Conservation (phyloP, 2,888 invertebrate species). For the Digitonthophagus gazella region DNA sequence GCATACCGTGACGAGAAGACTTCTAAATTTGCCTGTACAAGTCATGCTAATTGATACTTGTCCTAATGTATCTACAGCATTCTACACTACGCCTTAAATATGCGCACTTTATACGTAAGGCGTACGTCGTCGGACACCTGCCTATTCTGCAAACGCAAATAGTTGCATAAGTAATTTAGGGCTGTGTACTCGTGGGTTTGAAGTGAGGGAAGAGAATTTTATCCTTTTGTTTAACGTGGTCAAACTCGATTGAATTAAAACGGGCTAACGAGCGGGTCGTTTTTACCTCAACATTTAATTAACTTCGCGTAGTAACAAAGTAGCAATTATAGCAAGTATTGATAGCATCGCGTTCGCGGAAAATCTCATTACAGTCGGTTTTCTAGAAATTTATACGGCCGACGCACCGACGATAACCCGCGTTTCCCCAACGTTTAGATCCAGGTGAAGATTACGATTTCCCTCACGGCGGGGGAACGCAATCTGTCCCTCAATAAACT, state of each 20-base stretch:
- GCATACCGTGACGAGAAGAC: neutral
- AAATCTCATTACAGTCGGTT: neutral
- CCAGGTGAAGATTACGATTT: neutral
- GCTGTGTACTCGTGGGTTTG: neutral
- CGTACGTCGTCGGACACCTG: neutral
- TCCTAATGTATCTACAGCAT: neutral
- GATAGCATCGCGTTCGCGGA: neutral
- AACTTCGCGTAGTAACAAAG: neutral
- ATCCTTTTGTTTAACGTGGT: neutral
- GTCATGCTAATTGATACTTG: neutral
- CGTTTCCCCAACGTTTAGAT: neutral
- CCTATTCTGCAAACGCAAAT: neutral
- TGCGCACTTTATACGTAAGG: neutral
- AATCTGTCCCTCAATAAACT: neutral
- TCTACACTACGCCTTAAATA: neutral
- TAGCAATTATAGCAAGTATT: neutral
- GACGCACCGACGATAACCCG: no score
- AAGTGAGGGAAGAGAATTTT: neutral
- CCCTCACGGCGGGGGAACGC: neutral
- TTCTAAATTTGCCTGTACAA: neutral
- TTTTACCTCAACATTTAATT: neutral
- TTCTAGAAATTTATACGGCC: neutral
- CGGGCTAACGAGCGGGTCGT: neutral
- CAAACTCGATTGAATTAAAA: neutral
- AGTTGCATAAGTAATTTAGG: neutral